Conservation (phyloP, 2,888 invertebrate genomes). For the Drosophila colorata region DNA sequence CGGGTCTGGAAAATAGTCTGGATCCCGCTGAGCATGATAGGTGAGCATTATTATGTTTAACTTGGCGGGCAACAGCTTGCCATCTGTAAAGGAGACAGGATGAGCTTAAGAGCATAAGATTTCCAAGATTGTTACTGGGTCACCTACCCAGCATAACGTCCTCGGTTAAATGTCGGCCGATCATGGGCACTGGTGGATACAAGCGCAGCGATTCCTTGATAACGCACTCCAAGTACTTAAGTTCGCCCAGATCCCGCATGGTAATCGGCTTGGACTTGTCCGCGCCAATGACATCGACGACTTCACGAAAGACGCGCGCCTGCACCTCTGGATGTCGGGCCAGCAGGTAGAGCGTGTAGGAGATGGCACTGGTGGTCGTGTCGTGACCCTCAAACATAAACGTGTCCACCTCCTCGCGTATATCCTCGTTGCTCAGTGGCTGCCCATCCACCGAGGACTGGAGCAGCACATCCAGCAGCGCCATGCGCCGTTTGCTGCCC, state of each 20-base stretch:
- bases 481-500: constrained; percentile 87
- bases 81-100: constrained; percentile 66
- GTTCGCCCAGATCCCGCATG: constrained; percentile 74
- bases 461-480: constrained; percentile 89
- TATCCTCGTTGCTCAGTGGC: constrained; percentile 87
- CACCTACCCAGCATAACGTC: constrained; percentile 86
- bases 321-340: constrained; percentile 81
- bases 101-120: accelerated
- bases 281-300: constrained; percentile 75
- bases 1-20: constrained; percentile 78
- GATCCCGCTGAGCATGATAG: constrained; percentile 78
- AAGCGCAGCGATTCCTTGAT: constrained; percentile 89
- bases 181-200: constrained; percentile 88
- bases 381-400: constrained; percentile 87
- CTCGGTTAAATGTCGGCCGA: constrained; percentile 87
- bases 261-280: constrained; percentile 62
- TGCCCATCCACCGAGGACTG: constrained; percentile 87
- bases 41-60: constrained; percentile 71
- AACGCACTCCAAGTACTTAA: constrained; percentile 87
- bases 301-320: constrained; percentile 75
- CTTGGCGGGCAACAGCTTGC: constrained; percentile 75
- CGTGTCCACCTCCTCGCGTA: constrained; percentile 90
- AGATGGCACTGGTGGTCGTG: constrained; percentile 83
- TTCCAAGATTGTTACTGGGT: accelerated
- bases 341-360: constrained; percentile 79